phyloP scores from a whole-genome alignment of 2,888 invertebrate species.

The Diadegma fenestrale region DNA sequence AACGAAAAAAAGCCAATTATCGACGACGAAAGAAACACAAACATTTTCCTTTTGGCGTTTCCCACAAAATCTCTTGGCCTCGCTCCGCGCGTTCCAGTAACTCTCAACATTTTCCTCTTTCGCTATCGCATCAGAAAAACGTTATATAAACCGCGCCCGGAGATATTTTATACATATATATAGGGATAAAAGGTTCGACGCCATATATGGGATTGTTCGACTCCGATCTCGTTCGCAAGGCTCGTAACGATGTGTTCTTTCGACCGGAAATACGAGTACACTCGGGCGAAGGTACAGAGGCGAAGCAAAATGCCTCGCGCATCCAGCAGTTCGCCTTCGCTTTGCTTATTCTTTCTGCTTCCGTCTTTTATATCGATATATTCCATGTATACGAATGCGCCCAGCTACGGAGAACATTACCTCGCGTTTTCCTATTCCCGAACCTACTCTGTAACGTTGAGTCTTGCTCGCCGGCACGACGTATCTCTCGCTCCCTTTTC shows the following conservation, averaged over 20 bases:
- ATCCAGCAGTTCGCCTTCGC: neutral
- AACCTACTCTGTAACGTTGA: too few species aligned
- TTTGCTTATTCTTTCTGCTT: slow-evolving; percentile 1
- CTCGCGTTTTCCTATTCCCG: neutral
- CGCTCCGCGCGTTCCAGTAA: neutral
- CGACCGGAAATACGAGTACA: slow-evolving; percentile 49
- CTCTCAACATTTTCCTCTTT: neutral
- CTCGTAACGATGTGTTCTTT: slow-evolving; percentile 60
- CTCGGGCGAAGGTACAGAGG: slow-evolving; percentile 41
- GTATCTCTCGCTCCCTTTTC: neutral
- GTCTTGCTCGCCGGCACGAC: neutral
- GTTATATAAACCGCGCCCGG: neutral
- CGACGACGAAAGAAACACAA: neutral
- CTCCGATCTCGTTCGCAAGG: slow-evolving; percentile 31
- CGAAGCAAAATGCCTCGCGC: slow-evolving; percentile 48
- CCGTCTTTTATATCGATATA: neutral
- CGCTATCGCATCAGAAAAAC: neutral
- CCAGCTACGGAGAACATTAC: neutral
- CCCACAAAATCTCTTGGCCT: neutral
- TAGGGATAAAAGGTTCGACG: neutral
- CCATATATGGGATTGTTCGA: slow-evolving; percentile 26
- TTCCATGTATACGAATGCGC: neutral
- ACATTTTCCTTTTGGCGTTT: neutral
- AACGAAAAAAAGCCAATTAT: too few species aligned
- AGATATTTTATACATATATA: neutral